Evolutionary conservation across 2,888 invertebrate genomes (phyloP), one percentile per base, ranked within the genome.

Genomic region (Plagodis dolabraria): DNA sequence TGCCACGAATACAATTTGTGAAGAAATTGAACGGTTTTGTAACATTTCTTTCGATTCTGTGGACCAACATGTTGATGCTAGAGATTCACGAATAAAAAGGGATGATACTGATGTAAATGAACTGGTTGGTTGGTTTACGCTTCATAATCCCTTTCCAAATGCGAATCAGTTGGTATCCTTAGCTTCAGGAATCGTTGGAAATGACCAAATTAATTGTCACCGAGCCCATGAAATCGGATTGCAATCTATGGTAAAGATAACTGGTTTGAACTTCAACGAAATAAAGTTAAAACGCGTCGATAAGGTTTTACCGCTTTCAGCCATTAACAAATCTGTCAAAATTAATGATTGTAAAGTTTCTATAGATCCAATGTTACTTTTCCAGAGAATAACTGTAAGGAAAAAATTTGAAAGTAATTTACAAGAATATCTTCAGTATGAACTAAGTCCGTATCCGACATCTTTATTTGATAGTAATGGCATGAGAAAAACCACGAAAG

Each of bases 41-140:
- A 57, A 63, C 48, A 51, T 63, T 57, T 51, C 50, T 45, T 71
- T 79, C 68, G 76, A 74, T 63, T 72, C 74, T n/a, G 71, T 71
- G 1, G 79, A 82, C 0, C 82, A 83, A 68, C 80, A 84, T 74
- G 78, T 82, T 44, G 82, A 82, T 75, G 73, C 77, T 48, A 79
- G 80, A 63, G 73, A 79, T 72, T 79, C 79, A 55, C 65, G 80
- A 63, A 63, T 80, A 61, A 75, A 76, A 53, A 76, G 63, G 72
- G 62, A 65, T 60, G 44, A 54, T 57, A 55, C 38, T 50, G 65
- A 65, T 53, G 53, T 65, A 43, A 59, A 61, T 52, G 36, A 60
- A 62, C 59, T 65, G 36, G 51, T 57, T 65, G 59, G 42, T 47
- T 65, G 65, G 65, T 60, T 62, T 62, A 53, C 54, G 43, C 53